Evolutionary conservation across 2,113 vertebrate genomes (phyloP), one percentile per base, ranked within the genome.

Genomic region (Platichthys stellatus): DNA sequence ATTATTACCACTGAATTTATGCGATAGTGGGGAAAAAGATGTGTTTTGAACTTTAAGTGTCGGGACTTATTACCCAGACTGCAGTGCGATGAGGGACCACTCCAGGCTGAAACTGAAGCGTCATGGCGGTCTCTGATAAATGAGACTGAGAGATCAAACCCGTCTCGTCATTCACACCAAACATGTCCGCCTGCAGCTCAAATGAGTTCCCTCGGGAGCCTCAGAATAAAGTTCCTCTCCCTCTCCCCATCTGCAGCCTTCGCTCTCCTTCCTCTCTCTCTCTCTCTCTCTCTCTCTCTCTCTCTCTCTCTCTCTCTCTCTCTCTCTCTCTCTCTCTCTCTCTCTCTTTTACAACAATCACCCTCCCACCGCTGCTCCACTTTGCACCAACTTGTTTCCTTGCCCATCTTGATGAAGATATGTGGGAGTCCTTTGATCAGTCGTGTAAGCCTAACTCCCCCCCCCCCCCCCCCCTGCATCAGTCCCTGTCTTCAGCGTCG

Each of bases 171-270:
- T 23, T 28, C 38, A 72, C 49, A 70, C 31, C 24, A 0, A 67
- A 69, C 31, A 64, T 82, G 76, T 83, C 72, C 1, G 7, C 73
- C 84, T 69, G 59, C 69, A 66, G 63, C 43, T 76, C 40, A 82
- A 86, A 90, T 86, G 76, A 86, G 77, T 63, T 77, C 81, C 64
- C 62, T 5, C 1, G 18, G 81, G 76, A 78, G 21, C 38, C 2
- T 6, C 18, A 70, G 62, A 69, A 15, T 31, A 63, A 78, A 74
- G 56, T 68, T 84, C 10, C 15, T 75, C 71, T 80, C 13, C 17
- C 43, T 86, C n/a, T 49, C 1, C 2, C 43, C 59, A 24, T 73
- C 21, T 53, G 9, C 23, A 68, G 51, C 21, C 28, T 13, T 51
- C 5, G 11, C 57, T 67, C 31, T 21, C 21, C n/a, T 59, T 83